A percentile compares a stretch with the other conserved stretches of the same genome.
These are phyloP conservation scores for Xerus inauris DNA, from an alignment of 2,113 vertebrate genomes.

Conservation along the genomic window DNA sequence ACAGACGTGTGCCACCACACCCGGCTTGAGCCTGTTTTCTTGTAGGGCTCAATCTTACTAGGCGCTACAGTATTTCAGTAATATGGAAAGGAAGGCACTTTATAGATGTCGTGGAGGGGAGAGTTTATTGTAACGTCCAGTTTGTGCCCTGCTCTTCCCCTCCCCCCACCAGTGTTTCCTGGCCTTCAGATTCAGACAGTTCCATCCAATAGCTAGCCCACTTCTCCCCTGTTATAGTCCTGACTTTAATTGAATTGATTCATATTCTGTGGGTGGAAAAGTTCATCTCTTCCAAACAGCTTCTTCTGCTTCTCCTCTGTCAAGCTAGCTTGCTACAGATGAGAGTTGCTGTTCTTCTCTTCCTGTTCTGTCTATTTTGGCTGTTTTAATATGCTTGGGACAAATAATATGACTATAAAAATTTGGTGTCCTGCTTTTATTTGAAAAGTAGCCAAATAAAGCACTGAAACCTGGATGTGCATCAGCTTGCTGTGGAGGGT, in stretches of 20 bases:
- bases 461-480: not conserved
- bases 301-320: not conserved
- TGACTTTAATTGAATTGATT: not conserved
- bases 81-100: not conserved
- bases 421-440: constrained; percentile 30
- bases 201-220: not conserved
- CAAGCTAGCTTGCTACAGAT: not conserved
- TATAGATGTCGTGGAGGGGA: not conserved
- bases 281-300: constrained; percentile 12
- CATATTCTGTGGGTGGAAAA: not conserved
- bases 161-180: rapidly evolving
- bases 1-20: too few relatives aligned
- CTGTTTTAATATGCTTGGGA: constrained; percentile 30
- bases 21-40: not conserved
- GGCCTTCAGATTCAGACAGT: not conserved
- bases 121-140: not conserved
- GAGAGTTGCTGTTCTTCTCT: constrained; percentile 49
- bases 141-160: rapidly evolving
- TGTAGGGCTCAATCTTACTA: not conserved
- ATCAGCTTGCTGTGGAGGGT: not conserved
- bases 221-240: not conserved
- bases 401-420: constrained; percentile 23
- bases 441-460: constrained; percentile 49
- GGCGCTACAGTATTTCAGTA: not conserved
- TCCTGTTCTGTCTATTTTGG: constrained; percentile 26